Percentiles rank a stretch among this genome's conserved stretches.
Conservation (phyloP, 2,113 vertebrate species). For the Vimba vimba region DNA sequence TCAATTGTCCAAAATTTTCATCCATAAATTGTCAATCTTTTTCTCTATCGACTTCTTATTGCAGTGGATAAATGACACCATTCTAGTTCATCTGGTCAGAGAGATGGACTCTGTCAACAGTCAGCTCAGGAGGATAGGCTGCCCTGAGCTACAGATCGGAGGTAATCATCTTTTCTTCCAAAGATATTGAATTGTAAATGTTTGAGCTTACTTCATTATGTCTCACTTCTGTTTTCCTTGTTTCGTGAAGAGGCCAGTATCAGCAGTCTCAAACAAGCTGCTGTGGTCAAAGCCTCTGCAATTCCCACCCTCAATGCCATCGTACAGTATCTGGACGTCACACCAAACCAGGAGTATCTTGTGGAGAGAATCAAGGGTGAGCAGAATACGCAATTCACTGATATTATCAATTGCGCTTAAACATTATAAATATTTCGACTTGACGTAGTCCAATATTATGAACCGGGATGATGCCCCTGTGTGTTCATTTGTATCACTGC, state of each 20-base stretch:
- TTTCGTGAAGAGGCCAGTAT: constrained; percentile 87
- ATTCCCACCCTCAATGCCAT: constrained; percentile 90
- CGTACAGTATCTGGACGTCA: constrained; percentile 92
- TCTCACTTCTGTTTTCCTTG: neutral
- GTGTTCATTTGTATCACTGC: neutral
- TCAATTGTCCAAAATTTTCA: no score
- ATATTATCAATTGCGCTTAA: neutral
- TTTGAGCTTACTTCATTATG: neutral
- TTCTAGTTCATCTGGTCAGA: constrained; percentile 89
- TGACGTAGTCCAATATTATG: neutral
- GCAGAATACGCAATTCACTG: neutral
- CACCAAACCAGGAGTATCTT: constrained; percentile 93
- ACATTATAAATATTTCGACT: neutral
- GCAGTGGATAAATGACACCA: constrained; percentile 97
- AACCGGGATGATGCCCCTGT: neutral
- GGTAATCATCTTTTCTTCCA: constrained; percentile 70
- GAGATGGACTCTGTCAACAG: constrained; percentile 92
- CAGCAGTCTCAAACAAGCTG: constrained; percentile 93
- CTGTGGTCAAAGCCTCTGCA: constrained; percentile 87
- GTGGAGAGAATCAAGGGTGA: constrained; percentile 92
- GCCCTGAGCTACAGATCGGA: constrained; percentile 94
- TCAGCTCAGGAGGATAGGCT: constrained; percentile 92
- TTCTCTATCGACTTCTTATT: neutral
- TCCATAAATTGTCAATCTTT: neutral
- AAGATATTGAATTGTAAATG: neutral